phyloP scores from a whole-genome alignment of 23 tunicate genomes.

The Halocynthia aurantium region DNA sequence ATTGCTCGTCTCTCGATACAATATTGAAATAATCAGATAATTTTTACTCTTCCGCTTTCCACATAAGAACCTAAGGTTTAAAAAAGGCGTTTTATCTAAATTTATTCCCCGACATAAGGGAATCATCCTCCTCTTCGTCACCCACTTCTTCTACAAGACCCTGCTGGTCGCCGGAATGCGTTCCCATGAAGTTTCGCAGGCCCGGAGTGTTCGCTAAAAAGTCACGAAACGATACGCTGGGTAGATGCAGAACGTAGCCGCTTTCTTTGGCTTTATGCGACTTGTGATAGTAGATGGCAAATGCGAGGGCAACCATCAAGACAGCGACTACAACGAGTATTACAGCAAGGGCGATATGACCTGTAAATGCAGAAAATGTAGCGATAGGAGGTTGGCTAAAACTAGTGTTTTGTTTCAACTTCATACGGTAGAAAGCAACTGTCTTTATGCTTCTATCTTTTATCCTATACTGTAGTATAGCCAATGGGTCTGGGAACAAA shows the following conservation, averaged over 20 bases:
- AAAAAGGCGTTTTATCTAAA: too few species aligned
- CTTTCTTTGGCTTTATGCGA: conserved; percentile 14
- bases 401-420: too few species aligned
- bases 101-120: not conserved
- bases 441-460: too few species aligned
- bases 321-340: conserved; percentile 32
- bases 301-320: conserved; percentile 22
- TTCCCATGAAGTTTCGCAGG: conserved; percentile 1
- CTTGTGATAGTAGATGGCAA: conserved; percentile 12
- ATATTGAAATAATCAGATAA: too few species aligned
- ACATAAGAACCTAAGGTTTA: too few species aligned
- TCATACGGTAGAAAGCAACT: too few species aligned
- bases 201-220: conserved; percentile 36
- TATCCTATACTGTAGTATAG: not conserved
- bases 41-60: too few species aligned
- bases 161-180: conserved; percentile 21
- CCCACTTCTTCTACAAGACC: conserved; percentile 22
- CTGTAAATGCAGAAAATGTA: not conserved
- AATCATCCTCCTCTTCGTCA: conserved; percentile 4
- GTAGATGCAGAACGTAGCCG: conserved; percentile 41
- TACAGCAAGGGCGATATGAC: conserved; percentile 38
- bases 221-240: conserved; percentile 59
- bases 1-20: too few species aligned
- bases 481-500: too few species aligned
- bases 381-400: too few species aligned